Conservation (phyloP, 2,888 invertebrate species). For the Trachelus stipa region DNA sequence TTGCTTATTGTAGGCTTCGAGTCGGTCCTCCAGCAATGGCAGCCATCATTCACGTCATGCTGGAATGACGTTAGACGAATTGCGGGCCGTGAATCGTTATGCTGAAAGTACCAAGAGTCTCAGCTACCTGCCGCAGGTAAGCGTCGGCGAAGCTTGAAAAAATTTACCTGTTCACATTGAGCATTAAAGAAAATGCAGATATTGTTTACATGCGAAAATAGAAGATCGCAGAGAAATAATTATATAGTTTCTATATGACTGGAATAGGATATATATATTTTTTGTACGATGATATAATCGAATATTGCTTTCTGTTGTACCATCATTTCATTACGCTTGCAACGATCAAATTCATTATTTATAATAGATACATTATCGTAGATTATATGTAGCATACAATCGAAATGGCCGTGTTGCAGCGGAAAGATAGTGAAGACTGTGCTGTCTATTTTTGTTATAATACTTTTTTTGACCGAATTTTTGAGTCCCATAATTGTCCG, state of each 20-base stretch:
- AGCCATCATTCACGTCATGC: constrained; percentile 79
- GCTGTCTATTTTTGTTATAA: neutral
- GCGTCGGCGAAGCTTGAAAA: constrained; percentile 59
- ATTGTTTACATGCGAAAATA: neutral
- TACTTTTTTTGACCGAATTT: neutral
- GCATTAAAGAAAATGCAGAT: no score
- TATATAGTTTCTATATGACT: neutral
- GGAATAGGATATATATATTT: neutral
- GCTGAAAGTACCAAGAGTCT: constrained; percentile 93
- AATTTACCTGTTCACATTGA: neutral
- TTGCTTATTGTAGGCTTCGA: constrained; percentile 56
- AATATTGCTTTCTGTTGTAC: neutral
- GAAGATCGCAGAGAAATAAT: neutral
- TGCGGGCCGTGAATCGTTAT: constrained; percentile 88
- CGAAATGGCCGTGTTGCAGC: neutral
- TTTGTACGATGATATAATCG: neutral
- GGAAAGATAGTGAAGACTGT: neutral
- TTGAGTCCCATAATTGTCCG: neutral
- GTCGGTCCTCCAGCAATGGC: constrained; percentile 77
- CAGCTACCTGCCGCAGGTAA: constrained; percentile 91
- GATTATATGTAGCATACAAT: neutral
- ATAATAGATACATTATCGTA: constrained; percentile 16
- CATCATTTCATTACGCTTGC: constrained; percentile 1
- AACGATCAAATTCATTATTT: constrained; percentile 10
- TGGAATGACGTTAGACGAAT: constrained; percentile 84